Conservation (phyloP, 2,888 invertebrate genomes). For the Philereme transversata region DNA sequence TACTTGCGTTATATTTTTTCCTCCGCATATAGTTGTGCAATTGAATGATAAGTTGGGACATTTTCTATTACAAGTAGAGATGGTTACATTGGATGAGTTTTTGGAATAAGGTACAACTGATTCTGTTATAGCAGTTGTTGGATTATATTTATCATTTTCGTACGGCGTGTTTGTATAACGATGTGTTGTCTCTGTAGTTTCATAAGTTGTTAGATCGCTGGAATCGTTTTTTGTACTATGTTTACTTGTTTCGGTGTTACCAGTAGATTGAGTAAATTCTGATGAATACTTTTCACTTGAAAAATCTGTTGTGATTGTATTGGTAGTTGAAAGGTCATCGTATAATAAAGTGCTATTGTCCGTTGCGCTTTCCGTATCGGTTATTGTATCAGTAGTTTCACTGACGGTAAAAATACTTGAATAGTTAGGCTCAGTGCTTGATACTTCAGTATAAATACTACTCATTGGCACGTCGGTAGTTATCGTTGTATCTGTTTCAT, state of each 20-base stretch:
- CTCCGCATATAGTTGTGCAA: constrained; percentile 62
- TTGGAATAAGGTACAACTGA: constrained; percentile 18
- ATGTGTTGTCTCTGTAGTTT: constrained; percentile 11
- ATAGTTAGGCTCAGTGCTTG: constrained; percentile 3
- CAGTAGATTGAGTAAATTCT: constrained; percentile 3
- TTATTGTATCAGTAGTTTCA: constrained; percentile 27
- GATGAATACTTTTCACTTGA: constrained; percentile 2
- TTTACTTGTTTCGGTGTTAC: constrained; percentile 1
- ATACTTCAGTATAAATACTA: constrained; percentile 8
- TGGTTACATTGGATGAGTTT: background rate
- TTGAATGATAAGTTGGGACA: constrained; percentile 64
- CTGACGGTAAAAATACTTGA: constrained; percentile 15
- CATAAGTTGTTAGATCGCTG: constrained; percentile 9
- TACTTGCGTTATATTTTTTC: constrained; percentile 66
- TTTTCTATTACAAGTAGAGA: constrained; percentile 19
- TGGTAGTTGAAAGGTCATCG: constrained; percentile 13
- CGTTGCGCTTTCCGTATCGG: constrained; percentile 17
- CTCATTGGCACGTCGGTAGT: constrained; percentile 8
- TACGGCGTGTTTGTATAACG: constrained; percentile 11
- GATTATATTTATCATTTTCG: constrained; percentile 5
- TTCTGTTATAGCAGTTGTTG: constrained; percentile 16
- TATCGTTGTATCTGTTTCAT: constrained; percentile 10
- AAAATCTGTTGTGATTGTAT: constrained; percentile 14
- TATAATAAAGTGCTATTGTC: constrained; percentile 12
- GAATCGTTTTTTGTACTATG: constrained; percentile 1